Base-by-base conservation (phyloP, 2,113 vertebrate genomes). In the Phylloscopus whistleri region DNA sequence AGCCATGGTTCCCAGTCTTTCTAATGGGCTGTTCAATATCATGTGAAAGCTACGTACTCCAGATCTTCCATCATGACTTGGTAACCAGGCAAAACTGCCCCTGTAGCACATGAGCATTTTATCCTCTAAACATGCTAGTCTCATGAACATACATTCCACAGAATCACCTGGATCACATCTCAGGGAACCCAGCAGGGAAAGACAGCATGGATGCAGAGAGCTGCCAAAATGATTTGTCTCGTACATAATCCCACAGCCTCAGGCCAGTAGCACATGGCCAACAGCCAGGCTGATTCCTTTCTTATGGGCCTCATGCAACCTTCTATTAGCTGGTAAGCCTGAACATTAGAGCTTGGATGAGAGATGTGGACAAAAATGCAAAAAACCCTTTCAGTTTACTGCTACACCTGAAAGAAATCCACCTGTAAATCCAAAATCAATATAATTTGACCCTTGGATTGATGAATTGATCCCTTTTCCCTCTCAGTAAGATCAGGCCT, bases 401-500 rank as follows among this genome's bases (percentile, higher is more conserved):
- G 62, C 33, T 55, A 60, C 2, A 6, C n/a, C 37, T 51, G 28
- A 78, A 64, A 84, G 33, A 79, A 95, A 94, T 73, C 28, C 53
- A 93, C 55, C 17, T 66, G 64, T 68, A 96, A 90, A 89, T 35
- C 37, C 35, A 85, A 41, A 48, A 74, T 90, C 83, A 90, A 90
- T 91, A 60, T 79, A 81, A 78, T 74, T 92, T 93, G 96, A 96
- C 70, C 70, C 66, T 93, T 70, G 81, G 95, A 89, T 28, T 62
- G 59, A 41, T 62, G 66, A 35, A 96, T 39, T 53, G 87, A 59
- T 68, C 87, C 53, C 79, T 84, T 86, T 76, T 93, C 46, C 43
- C 48, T 64, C 16, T 3, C 60, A 76, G 60, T 52, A 77, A 94
- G 81, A 93, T 43, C 30, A 59, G 58, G 70, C 76, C 49, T 82